Evolutionary conservation across 2,888 invertebrate species (phyloP), one percentile per base, ranked within the genome.

Genomic region (Eumacrocentrus americanus): DNA sequence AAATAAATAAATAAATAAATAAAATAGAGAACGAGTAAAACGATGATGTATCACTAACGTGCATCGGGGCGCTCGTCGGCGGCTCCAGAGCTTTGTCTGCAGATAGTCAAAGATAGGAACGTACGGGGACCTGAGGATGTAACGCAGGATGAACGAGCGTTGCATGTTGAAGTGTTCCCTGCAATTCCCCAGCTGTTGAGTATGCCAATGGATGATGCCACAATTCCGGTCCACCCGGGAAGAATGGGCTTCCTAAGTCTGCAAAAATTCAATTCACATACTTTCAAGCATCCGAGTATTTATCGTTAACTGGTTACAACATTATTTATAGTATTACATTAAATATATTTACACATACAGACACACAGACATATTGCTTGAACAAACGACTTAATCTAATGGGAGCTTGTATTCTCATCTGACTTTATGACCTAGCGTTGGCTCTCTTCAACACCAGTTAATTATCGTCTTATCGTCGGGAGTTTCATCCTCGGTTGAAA

Each of bases 51-150:
- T 75, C 77, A 84, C 85, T 84, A 82, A 85, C 85, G 82, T 85
- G 85, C 82, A 84, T 83, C 81, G 83, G 83, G 82, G 83, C 83
- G 82, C 83, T 83, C 78, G 84, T 83, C 81, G 83, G 84, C 79
- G 83, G 82, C 82, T 84, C 84, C 84, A 82, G 81, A 83, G 87
- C 87, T 86, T 91, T 89, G 87, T 89, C 89, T 86, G 90, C 88
- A 91, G 92, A 91, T 93, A 94, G 94, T 94, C 94, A 94, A 90
- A 94, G 94, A 88, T 93, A 94, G 85, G 94, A 94, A 85, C 94
- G 92, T 83, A 95, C 95, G 83, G 95, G 95, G 84, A 96, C 94
- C 90, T 97, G 96, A 83, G 95, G 94, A 86, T 95, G 95, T 85
- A 97, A 90, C 84, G 95, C 96, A 82, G 96, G 96, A 84, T 96